A percentile compares a stretch with the other conserved stretches of the same genome.
phyloP scores from a whole-genome alignment of 2,888 invertebrate species.

The Drosophila borborema region DNA sequence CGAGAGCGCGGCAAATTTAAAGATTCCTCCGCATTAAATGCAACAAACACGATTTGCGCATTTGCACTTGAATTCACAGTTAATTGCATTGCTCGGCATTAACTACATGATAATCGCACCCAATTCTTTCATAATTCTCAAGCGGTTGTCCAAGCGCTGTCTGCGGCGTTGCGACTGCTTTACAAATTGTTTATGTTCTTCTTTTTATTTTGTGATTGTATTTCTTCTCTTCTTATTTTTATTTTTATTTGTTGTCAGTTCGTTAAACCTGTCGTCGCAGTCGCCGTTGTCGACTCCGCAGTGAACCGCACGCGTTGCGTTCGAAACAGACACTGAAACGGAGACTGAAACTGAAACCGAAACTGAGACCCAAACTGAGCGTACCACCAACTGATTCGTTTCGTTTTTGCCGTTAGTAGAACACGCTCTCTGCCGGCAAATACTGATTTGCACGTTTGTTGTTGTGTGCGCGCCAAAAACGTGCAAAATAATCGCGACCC shows the following conservation, averaged over 20 bases:
- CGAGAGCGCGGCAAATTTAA: slow-evolving; percentile 54
- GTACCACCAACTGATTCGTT: slow-evolving; percentile 33
- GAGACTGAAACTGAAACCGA: slow-evolving; percentile 19
- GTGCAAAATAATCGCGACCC: slow-evolving; percentile 18
- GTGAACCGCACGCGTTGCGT: slow-evolving; percentile 67
- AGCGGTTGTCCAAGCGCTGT: slow-evolving; percentile 31
- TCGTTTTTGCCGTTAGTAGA: slow-evolving; percentile 19
- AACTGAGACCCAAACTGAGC: slow-evolving; percentile 20
- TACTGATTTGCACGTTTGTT: slow-evolving; percentile 34
- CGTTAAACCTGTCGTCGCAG: slow-evolving; percentile 25
- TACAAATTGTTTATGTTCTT: slow-evolving; percentile 39
- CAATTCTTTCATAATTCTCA: slow-evolving; percentile 68
- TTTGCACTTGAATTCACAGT: slow-evolving; percentile 20
- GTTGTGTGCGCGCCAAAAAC: slow-evolving; percentile 73
- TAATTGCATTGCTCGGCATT: slow-evolving; percentile 1
- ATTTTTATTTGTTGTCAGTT: slow-evolving; percentile 43
- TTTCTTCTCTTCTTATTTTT: slow-evolving; percentile 2
- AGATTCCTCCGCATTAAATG: slow-evolving; percentile 2
- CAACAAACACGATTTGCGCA: slow-evolving; percentile 5
- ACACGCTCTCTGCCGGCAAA: slow-evolving; percentile 60
- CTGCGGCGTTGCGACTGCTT: slow-evolving; percentile 15
- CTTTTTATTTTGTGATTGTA: background rate
- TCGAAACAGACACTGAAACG: slow-evolving; percentile 55
- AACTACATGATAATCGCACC: slow-evolving; percentile 42
- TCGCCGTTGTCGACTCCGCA: slow-evolving; percentile 29